A percentile compares a stretch with the other conserved stretches of the same genome.
Conservation (phyloP, 2,888 invertebrate genomes). For the Nomada flava region DNA sequence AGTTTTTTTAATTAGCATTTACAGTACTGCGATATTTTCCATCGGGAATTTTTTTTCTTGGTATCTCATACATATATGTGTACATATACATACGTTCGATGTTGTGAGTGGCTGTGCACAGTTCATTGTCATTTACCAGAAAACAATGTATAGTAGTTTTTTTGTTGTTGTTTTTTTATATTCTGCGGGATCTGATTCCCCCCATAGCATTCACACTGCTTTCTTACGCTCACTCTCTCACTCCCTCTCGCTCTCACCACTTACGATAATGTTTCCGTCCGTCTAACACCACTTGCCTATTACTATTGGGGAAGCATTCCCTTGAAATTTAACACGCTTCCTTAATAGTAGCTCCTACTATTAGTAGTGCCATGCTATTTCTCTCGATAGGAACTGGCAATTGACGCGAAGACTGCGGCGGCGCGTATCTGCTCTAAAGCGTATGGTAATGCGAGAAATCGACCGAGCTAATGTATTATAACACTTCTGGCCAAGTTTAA, state of each 20-base stretch:
- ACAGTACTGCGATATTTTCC: too few relatives aligned
- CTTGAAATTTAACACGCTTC: slow-evolving; percentile 70
- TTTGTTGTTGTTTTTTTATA: too few relatives aligned
- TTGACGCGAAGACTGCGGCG: slow-evolving; percentile 64
- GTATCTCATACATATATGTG: too few relatives aligned
- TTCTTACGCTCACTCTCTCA: slow-evolving; percentile 33
- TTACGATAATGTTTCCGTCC: slow-evolving; percentile 73
- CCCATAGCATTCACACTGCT: slow-evolving; percentile 41
- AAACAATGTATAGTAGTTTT: too few relatives aligned
- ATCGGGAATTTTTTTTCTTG: too few relatives aligned
- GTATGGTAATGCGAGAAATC: slow-evolving; percentile 57
- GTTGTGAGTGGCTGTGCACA: too few relatives aligned
- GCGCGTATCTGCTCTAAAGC: slow-evolving; percentile 50
- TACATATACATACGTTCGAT: too few relatives aligned
- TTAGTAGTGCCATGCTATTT: slow-evolving; percentile 53
- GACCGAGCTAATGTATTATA: slow-evolving; percentile 51
- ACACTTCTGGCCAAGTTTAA: slow-evolving; percentile 41
- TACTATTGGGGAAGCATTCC: slow-evolving; percentile 70
- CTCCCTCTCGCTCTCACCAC: slow-evolving; percentile 63
- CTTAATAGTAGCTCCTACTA: slow-evolving; percentile 69
- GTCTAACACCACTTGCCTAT: slow-evolving; percentile 69
- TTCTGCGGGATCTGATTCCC: too few relatives aligned
- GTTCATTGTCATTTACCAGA: too few relatives aligned
- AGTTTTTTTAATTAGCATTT: too few relatives aligned
- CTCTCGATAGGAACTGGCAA: slow-evolving; percentile 60